Evolutionary conservation across 1,140 invertebrate genomes (phyloP), one percentile per base, ranked within the genome.

Genomic region (Habropoda laboriosa): DNA sequence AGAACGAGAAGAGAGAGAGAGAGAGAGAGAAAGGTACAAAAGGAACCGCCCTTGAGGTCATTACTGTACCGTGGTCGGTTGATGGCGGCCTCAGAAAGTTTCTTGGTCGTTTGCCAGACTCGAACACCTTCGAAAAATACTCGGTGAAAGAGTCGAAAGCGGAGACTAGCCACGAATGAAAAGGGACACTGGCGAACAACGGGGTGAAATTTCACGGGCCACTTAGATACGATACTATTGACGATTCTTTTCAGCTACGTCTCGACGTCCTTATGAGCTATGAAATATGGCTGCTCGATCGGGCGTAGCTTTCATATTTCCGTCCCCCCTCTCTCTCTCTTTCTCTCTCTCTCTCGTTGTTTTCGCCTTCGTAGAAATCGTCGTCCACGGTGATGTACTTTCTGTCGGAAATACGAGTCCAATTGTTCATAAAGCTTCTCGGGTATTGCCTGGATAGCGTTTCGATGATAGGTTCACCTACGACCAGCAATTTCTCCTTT

Each of bases 371-470:
- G 73, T 45, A 16, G 47, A 76, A 80, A 83, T n/a, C n/a, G n/a
- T n/a, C 67, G 58, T 85, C 67, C 60, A 47, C 57, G 53, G 53
- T 79, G 76, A 82, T 76, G 81, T 80, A 72, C 57, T 51, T 32
- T 75, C 35, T 58, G 45, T 51, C 76, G 66, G 76, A 85, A 72
- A 80, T 83, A 70, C 81, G 79, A 76, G 40, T 77, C 35, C 60
- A 81, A 78, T 85, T 60, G 75, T 82, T 85, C 58, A 81, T 72
- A 79, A 86, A 79, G 64, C 38, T 81, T 30, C 53, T 68, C 4
- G 42, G 72, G 40, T 63, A 79, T 82, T 60, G 49, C 42, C 45
- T 53, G 81, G 35, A 79, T 72, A 66, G 42, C 45, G 66, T 21
- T n/a, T 60, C 47, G 58, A 45, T 42, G 77, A 79, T 63, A 63